Evolutionary conservation across 2,113 vertebrate genomes (phyloP).

Genomic region (Australoheros scitulus): DNA sequence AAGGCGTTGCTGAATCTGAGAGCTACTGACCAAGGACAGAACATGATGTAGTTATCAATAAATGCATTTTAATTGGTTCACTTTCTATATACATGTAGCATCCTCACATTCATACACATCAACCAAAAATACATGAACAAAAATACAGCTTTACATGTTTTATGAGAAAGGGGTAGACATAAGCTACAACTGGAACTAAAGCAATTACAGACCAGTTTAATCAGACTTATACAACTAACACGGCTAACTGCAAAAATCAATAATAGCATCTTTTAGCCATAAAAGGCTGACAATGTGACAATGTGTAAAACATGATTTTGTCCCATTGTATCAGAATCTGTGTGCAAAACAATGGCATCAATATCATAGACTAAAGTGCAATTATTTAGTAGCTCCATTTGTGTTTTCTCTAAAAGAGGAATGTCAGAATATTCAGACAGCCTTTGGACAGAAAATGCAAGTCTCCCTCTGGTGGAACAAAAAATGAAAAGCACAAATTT

Average conservation of each 20-base stretch:
- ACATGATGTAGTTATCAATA: slow-evolving; percentile 28
- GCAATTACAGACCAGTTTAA: slow-evolving; percentile 11
- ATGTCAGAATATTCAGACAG: slow-evolving; percentile 29
- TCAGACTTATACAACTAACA: slow-evolving; percentile 2
- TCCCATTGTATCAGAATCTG: slow-evolving; percentile 28
- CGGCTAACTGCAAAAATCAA: slow-evolving; percentile 5
- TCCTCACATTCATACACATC: slow-evolving; percentile 47
- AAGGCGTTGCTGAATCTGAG: background rate
- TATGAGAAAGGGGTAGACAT: slow-evolving; percentile 15
- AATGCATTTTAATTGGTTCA: slow-evolving; percentile 62
- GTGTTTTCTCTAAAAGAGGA: slow-evolving; percentile 46
- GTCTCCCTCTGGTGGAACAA: slow-evolving; percentile 55
- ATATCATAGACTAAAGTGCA: slow-evolving; percentile 74
- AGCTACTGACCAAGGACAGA: background rate
- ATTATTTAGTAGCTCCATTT: slow-evolving; percentile 47
- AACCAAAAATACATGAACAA: slow-evolving; percentile 27
- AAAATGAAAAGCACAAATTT: slow-evolving; percentile 26
- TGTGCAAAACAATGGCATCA: slow-evolving; percentile 69
- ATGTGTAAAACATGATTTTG: slow-evolving; percentile 11
- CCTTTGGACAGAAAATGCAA: slow-evolving; percentile 5
- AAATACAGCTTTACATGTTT: slow-evolving; percentile 26
- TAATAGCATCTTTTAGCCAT: slow-evolving; percentile 18
- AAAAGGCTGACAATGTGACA: background rate
- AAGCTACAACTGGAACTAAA: slow-evolving; percentile 23
- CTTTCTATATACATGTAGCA: slow-evolving; percentile 43